Evolutionary conservation across 2,113 vertebrate genomes (phyloP).

Genomic region (Ailurus styani): DNA sequence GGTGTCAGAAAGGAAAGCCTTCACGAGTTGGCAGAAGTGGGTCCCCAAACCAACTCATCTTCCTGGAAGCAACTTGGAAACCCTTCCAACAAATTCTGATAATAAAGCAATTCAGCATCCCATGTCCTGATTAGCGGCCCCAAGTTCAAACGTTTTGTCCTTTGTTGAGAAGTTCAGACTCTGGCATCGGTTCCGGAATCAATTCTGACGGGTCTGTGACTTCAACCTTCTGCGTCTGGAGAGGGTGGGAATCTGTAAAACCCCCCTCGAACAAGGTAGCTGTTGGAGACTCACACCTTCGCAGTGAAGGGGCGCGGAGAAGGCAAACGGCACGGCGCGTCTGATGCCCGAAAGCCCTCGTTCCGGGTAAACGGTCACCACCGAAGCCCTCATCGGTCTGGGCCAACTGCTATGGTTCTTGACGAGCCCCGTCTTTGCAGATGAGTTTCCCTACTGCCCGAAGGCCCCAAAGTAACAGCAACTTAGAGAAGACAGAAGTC

Average conservation of each 20-base stretch:
- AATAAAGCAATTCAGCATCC: neutral
- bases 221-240: neutral
- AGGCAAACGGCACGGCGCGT: fast-evolving
- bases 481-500: neutral
- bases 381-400: no score
- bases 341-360: fast-evolving
- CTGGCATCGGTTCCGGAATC: neutral
- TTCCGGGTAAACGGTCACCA: fast-evolving
- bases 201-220: neutral
- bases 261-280: neutral
- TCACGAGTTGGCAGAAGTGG: neutral
- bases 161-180: neutral
- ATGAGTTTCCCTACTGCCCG: neutral
- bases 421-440: neutral
- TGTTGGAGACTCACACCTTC: neutral
- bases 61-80: neutral
- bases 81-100: neutral
- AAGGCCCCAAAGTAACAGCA: neutral
- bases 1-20: neutral
- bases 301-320: neutral
- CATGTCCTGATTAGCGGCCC: neutral
- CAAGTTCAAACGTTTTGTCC: fast-evolving
- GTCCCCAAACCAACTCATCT: neutral
- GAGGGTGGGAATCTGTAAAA: neutral
- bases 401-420: neutral